Percentiles rank a stretch among this genome's conserved stretches.
Evolutionary conservation across 2,797 vertebrate genomes (phyloP).

Genomic region (Coregonus suidteri): DNA sequence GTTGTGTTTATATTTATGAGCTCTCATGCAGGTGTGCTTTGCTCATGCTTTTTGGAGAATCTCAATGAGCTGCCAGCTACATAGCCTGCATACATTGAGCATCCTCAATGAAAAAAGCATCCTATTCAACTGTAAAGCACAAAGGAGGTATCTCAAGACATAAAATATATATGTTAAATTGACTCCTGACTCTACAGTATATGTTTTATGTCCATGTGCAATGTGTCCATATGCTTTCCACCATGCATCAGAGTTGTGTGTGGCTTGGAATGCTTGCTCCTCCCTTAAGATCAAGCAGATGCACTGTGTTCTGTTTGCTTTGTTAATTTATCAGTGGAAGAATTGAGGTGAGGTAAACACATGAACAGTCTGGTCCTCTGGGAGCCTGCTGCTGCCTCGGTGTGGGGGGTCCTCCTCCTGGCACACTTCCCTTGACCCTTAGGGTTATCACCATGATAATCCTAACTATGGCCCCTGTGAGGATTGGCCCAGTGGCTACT

Average conservation of each 20-base stretch:
- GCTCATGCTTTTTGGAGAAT: not conserved
- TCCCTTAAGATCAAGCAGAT: constrained; percentile 17
- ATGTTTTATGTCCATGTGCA: too few relatives aligned
- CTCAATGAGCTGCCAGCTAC: not conserved
- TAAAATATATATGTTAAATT: too few relatives aligned
- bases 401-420: constrained; percentile 68
- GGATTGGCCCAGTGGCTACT: constrained; percentile 51
- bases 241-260: not conserved
- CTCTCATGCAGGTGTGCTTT: not conserved
- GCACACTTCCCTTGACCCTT: constrained; percentile 78
- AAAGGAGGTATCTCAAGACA: too few relatives aligned
- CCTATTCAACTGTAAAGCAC: too few relatives aligned
- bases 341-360: constrained; percentile 57
- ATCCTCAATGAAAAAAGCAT: not conserved
- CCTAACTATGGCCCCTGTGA: constrained; percentile 58
- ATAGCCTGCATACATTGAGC: not conserved
- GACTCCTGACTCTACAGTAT: too few relatives aligned
- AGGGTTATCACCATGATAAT: constrained; percentile 75
- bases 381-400: constrained; percentile 29
- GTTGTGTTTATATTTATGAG: not conserved
- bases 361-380: constrained; percentile 34
- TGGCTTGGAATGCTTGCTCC: not conserved
- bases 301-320: constrained; percentile 13
- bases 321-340: constrained; percentile 15
- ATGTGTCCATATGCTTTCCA: not conserved